Evolutionary conservation across 2,113 vertebrate species (phyloP).

Genomic region (Plecturocebus donacophilus): DNA sequence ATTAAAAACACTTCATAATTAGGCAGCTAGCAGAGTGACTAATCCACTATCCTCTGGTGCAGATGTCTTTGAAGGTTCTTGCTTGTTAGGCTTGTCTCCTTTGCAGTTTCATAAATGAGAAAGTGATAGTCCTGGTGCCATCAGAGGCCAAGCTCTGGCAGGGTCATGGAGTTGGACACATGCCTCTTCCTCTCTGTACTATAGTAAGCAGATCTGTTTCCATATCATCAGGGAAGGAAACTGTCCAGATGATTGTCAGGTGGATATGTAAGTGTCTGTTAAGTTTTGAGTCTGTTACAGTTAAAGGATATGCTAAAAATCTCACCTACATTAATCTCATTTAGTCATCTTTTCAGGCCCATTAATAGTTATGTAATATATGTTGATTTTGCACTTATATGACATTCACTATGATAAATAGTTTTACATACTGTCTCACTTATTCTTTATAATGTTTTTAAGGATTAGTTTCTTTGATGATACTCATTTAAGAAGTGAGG

Average conservation of each 20-base stretch:
- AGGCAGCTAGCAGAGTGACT: neutral
- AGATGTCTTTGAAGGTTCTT: neutral
- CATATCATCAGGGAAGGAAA: neutral
- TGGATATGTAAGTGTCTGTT: neutral
- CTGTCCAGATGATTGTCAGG: neutral
- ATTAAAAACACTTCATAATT: conserved; percentile 21
- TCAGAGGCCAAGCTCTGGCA: neutral
- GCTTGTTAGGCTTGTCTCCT: neutral
- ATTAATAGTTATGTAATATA: neutral
- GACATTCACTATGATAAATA: neutral
- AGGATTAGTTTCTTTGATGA: neutral
- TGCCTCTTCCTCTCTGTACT: neutral
- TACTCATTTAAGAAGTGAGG: conserved; percentile 10
- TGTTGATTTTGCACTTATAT: neutral
- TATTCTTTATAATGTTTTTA: conserved; percentile 20
- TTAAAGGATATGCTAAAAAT: neutral
- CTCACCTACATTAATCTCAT: neutral
- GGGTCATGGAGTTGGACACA: neutral
- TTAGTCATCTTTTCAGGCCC: neutral
- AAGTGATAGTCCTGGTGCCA: neutral
- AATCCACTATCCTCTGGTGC: neutral
- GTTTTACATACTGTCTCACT: neutral
- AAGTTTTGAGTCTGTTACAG: neutral
- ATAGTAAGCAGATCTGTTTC: neutral
- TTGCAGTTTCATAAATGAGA: neutral